Base-by-base conservation (phyloP, 2,797 vertebrate species). In the Thunnus albacares region DNA sequence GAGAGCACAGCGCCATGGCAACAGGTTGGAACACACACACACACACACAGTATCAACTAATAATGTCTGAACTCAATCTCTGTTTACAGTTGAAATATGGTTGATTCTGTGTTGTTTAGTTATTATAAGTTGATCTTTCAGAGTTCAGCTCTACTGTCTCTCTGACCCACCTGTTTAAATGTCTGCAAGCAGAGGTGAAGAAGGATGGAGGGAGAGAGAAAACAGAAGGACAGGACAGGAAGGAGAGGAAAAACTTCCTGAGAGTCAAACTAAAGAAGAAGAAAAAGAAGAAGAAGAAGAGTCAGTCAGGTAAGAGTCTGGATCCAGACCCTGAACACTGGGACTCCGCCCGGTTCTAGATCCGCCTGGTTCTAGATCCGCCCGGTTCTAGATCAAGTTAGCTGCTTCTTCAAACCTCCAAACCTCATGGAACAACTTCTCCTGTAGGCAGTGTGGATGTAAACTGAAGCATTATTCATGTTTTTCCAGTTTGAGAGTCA, bases 231-330 rank as follows among this genome's bases (percentile, higher is more conserved):
- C 83, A 86, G 94, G 96, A 91, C 93, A 95, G 85, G 75, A 98
- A 95, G 90, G 96, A 96, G 84, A 95, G 94, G 83, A 97, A 96
- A 90, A 96, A 97, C 82, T 96, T 94, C 90, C 95, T 97, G 74
- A 96, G 95, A 80, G 93, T 97, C 47, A 98, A 97, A 87, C 94
- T 97, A 49, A 99, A 97, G 95, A 99, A 97, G 91, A 97, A 96
- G 75, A 94, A 94, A 90, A 98, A 96, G 88, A 98, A 97, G 95
- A 98, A 95, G 93, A 98, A 97, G 88, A 95, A 95, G 75, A 97
- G 96, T 96, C 96, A 95, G 90, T 53, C 76, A 18, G 90, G 90
- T 92, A 77, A 81, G 67, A 33, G 61, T 62, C 20, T 26, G 52
- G 28, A 30, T 26, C 5, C 18, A 33, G 22, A n/a, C 14, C 13